Evolutionary conservation across 2,797 vertebrate species (phyloP).

Genomic region (Tympanoctomys barrerae): DNA sequence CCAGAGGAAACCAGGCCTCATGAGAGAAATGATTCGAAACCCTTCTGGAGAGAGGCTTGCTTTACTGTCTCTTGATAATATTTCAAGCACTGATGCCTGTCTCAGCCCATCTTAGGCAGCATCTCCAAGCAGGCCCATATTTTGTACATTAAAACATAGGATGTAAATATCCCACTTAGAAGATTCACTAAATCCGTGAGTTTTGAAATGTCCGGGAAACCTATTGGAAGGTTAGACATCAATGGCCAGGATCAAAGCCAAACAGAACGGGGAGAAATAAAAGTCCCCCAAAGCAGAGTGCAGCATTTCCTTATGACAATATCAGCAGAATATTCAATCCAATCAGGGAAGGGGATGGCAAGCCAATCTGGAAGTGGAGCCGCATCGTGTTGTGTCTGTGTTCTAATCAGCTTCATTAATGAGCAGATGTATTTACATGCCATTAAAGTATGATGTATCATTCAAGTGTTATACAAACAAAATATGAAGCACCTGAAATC

Average conservation of each 20-base stretch:
- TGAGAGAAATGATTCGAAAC: neutral
- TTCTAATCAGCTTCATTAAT: conserved; percentile 46
- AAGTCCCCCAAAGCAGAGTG: neutral
- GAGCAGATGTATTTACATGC: conserved; percentile 38
- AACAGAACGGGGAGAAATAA: neutral
- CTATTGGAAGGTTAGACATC: conserved; percentile 9
- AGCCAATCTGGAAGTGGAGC: neutral
- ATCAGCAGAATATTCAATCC: neutral
- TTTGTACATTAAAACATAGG: neutral
- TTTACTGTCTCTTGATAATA: neutral
- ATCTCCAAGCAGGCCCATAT: neutral
- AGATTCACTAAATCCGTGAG: neutral
- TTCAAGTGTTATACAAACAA: conserved; percentile 19
- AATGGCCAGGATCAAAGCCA: neutral
- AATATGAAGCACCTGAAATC: neutral
- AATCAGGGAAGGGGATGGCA: neutral
- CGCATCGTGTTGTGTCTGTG: neutral
- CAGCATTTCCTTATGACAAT: neutral
- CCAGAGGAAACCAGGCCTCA: neutral
- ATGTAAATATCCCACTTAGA: neutral
- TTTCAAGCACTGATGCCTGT: neutral
- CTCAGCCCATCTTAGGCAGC: neutral
- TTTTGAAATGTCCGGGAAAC: conserved; percentile 26
- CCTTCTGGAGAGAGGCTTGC: neutral
- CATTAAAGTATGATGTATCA: neutral